phyloP scores from a whole-genome alignment of 2,888 invertebrate genomes.

The Pachymerium ferrugineum region DNA sequence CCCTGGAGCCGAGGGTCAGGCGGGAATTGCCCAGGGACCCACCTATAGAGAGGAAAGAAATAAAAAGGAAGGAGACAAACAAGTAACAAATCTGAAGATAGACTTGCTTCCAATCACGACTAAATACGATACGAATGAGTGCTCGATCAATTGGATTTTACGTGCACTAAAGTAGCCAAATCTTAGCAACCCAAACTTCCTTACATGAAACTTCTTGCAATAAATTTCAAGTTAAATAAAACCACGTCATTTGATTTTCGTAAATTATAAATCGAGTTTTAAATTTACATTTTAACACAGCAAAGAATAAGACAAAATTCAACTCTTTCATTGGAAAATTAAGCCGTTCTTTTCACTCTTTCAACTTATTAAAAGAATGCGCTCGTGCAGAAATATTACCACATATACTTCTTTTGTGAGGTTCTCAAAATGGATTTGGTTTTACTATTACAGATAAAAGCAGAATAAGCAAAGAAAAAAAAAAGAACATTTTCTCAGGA shows the following conservation, averaged over 20 bases:
- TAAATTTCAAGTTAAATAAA: too few relatives aligned
- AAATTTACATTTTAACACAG: not conserved
- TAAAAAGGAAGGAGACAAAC: not conserved
- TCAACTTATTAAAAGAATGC: not conserved
- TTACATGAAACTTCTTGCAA: too few relatives aligned
- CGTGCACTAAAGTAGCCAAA: too few relatives aligned
- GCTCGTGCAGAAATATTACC: not conserved
- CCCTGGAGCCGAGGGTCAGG: slow-evolving; percentile 33
- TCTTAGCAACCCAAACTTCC: too few relatives aligned
- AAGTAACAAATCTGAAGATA: not conserved
- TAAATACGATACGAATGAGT: too few relatives aligned
- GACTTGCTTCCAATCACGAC: not conserved
- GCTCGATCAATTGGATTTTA: too few relatives aligned
- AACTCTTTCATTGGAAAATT: not conserved
- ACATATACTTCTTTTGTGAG: not conserved
- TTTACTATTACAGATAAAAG: not conserved
- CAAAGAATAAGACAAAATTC: too few relatives aligned
- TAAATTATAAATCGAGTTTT: not conserved
- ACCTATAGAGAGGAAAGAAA: slow-evolving; percentile 23
- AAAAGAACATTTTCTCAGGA: not conserved
- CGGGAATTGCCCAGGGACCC: slow-evolving; percentile 35
- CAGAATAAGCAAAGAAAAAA: not conserved
- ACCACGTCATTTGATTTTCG: too few relatives aligned
- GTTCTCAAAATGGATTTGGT: not conserved
- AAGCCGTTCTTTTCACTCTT: not conserved